phyloP scores from a whole-genome alignment of 2,888 invertebrate genomes.

The Aporophyla lueneburgensis region DNA sequence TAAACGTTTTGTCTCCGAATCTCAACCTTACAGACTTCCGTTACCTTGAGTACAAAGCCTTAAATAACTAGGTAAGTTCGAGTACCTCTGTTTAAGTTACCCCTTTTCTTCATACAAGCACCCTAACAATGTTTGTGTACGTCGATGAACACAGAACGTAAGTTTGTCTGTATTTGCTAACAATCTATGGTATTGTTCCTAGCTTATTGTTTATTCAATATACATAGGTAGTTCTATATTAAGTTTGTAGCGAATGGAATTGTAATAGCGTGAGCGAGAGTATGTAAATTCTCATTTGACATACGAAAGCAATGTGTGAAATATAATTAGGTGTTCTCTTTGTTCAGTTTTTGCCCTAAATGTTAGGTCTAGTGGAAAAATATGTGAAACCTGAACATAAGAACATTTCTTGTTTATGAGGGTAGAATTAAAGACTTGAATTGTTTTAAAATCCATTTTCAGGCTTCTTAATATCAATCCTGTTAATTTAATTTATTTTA shows the following conservation, averaged over 20 bases:
- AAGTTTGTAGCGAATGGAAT: conserved; percentile 18
- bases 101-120: conserved; percentile 11
- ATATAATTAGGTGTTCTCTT: conserved; percentile 15
- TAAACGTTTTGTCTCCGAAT: background rate
- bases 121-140: conserved; percentile 25
- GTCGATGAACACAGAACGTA: conserved; percentile 21
- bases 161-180: conserved; percentile 34
- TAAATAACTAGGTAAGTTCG: conserved; percentile 8
- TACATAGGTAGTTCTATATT: conserved; percentile 4
- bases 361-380: background rate
- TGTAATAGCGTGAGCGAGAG: background rate
- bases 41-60: conserved; percentile 10
- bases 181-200: conserved; percentile 50
- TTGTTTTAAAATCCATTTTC: background rate
- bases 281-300: conserved; percentile 20
- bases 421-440: background rate
- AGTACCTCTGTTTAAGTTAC: conserved; percentile 11
- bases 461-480: background rate
- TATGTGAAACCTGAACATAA: background rate
- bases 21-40: background rate
- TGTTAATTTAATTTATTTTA: background rate
- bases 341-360: background rate
- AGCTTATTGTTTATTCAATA: conserved; percentile 48
- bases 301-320: conserved; percentile 5
- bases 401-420: background rate